These are phyloP conservation scores for Eupithecia exiguata DNA, from an alignment of 2,888 invertebrate genomes.

Conservation along the genomic window DNA sequence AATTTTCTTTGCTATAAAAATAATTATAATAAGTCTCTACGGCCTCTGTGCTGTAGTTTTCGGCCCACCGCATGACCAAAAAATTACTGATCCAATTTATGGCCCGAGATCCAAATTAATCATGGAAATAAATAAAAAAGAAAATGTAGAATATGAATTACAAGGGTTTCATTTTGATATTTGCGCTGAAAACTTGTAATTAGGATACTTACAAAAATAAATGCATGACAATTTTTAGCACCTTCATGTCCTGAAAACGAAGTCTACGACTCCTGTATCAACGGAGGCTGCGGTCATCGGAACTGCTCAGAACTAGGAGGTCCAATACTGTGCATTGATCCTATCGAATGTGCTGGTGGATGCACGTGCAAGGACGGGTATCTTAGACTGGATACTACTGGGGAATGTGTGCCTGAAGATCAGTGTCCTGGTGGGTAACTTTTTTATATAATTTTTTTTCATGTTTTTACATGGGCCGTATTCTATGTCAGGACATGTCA, in stretches of 20 bases:
- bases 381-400: constrained; percentile 32
- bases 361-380: constrained; percentile 44
- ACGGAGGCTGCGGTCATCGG: constrained; percentile 44
- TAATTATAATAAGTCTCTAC: neutral
- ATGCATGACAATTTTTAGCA: constrained; percentile 24
- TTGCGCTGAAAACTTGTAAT: neutral
- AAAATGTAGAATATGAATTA: too few relatives aligned
- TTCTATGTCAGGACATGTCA: neutral
- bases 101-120: too few relatives aligned
- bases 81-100: too few relatives aligned
- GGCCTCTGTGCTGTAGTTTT: too few relatives aligned
- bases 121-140: too few relatives aligned
- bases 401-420: constrained; percentile 36
- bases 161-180: neutral
- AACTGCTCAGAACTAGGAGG: constrained; percentile 44
- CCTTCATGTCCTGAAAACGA: constrained; percentile 41
- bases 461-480: neutral
- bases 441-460: neutral
- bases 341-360: constrained; percentile 37
- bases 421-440: constrained; percentile 38
- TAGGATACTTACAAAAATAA: neutral
- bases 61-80: too few relatives aligned
- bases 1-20: neutral
- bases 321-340: constrained; percentile 38
- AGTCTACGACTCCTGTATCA: constrained; percentile 41